Evolutionary conservation across 1,140 invertebrate species (phyloP).

Genomic region (Dreissena rostriformis): DNA sequence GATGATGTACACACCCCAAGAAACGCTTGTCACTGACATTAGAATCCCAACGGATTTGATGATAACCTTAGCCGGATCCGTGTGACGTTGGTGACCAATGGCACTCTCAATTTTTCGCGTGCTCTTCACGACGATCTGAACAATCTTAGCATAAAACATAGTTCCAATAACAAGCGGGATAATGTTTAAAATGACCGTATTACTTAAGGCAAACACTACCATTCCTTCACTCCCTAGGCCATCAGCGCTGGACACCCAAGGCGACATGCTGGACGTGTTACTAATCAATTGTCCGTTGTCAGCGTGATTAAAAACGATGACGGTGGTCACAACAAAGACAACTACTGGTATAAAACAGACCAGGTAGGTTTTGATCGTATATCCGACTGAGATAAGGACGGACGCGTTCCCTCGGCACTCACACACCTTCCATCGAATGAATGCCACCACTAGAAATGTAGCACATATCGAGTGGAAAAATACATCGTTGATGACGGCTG

Average conservation of each 20-base stretch:
- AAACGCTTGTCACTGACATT: not conserved
- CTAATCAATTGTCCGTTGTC: too few species aligned
- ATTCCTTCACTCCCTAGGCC: too few species aligned
- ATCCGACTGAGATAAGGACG: slow-evolving; percentile 3
- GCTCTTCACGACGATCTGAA: not conserved
- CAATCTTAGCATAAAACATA: slow-evolving; percentile 11
- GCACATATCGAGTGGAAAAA: slow-evolving; percentile 15
- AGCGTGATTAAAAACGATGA: not conserved
- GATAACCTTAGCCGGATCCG: slow-evolving; percentile 28
- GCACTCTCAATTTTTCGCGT: slow-evolving; percentile 12
- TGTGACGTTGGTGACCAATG: not conserved
- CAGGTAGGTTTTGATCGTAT: not conserved
- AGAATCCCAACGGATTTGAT: slow-evolving; percentile 8
- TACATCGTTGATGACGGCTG: slow-evolving; percentile 12
- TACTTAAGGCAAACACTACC: not conserved
- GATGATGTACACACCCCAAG: slow-evolving; percentile 18
- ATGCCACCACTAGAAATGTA: slow-evolving; percentile 30
- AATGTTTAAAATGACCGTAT: not conserved
- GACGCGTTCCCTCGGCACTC: slow-evolving; percentile 29
- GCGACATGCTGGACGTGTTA: too few species aligned
- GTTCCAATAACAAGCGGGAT: slow-evolving; percentile 9
- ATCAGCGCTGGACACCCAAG: too few species aligned
- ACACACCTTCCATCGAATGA: slow-evolving; percentile 16
- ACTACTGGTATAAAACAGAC: not conserved
- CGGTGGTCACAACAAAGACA: not conserved